Evolutionary conservation across 2,113 vertebrate species (phyloP), one percentile per base, ranked within the genome.

Genomic region (Haliaeetus leucogaster): DNA sequence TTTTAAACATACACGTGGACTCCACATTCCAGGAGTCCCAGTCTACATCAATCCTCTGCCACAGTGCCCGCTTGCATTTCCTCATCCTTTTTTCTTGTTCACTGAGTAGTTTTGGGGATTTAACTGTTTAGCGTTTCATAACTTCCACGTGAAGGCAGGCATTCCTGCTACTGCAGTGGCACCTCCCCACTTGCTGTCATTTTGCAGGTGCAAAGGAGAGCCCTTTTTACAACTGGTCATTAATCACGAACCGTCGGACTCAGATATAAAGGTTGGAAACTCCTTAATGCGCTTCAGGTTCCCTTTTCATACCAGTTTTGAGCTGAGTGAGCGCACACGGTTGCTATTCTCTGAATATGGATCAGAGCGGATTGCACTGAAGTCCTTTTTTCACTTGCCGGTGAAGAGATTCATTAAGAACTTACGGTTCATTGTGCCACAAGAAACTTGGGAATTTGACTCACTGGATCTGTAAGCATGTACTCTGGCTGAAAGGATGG

Each of bases 361-460:
- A 43, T 82, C 73, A 65, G 38, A 78, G 22, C 21, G 29, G 52
- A 70, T 73, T 58, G 61, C n/a, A 32, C 55, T 74, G 11, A 82
- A 86, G 59, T 59, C 9, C 15, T 59, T 80, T 87, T 62, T 81
- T 59, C 30, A 38, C 56, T 79, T 76, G 16, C 66, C 59, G 42
- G 77, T 5, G 23, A 68, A 94, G 56, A 92, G 61, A 87, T 89
- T 92, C 47, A 48, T 84, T 76, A 89, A 79, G 70, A 79, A 58
- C 65, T 91, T 65, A 22, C 0, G 2, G 47, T 95, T 95, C 26
- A 47, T 21, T 83, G 59, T 73, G 50, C 66, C 42, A 29, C n/a
- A 86, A 79, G 72, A 81, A 91, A 92, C 71, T 76, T 89, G 43
- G 53, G 80, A 96, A 93, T 94, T 77, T 92, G 91, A 66, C 32